Evolutionary conservation across 2,797 vertebrate species (phyloP).

Genomic region (Acanthornis magna): DNA sequence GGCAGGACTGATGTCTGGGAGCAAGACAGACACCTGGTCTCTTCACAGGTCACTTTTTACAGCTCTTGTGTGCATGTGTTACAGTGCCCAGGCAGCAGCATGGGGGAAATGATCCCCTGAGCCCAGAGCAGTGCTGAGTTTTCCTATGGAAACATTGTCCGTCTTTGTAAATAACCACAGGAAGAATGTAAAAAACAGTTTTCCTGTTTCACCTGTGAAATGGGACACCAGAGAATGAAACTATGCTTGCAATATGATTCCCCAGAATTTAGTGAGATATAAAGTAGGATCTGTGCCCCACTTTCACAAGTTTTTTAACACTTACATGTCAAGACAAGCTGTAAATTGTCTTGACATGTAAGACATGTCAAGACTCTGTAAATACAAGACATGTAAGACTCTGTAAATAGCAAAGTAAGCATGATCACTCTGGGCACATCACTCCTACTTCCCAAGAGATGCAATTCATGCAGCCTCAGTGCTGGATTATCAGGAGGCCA

Average conservation of each 20-base stretch:
- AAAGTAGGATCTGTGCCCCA: not conserved
- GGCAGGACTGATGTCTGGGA: not conserved
- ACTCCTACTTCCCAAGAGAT: not conserved
- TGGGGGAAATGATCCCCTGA: accelerated
- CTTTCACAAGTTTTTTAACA: not conserved
- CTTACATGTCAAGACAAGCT: not conserved
- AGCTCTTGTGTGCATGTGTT: not conserved
- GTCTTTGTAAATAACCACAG: not conserved
- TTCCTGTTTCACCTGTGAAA: not conserved
- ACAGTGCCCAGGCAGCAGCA: not conserved
- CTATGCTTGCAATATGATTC: not conserved
- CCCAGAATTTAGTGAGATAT: not conserved
- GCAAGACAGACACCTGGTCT: not conserved
- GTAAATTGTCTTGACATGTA: not conserved
- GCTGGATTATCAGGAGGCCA: not conserved
- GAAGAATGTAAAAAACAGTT: not conserved
- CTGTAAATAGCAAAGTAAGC: not conserved
- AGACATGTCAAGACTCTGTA: too few species aligned
- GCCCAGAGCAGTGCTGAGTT: not conserved
- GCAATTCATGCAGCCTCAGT: not conserved
- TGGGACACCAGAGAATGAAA: not conserved
- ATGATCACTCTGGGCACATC: not conserved
- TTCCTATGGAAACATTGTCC: not conserved
- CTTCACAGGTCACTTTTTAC: not conserved
- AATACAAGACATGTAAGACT: too few species aligned